Evolutionary conservation across 1,140 invertebrate genomes (phyloP), one percentile per base, ranked within the genome.

Genomic region (Psix sp.): DNA sequence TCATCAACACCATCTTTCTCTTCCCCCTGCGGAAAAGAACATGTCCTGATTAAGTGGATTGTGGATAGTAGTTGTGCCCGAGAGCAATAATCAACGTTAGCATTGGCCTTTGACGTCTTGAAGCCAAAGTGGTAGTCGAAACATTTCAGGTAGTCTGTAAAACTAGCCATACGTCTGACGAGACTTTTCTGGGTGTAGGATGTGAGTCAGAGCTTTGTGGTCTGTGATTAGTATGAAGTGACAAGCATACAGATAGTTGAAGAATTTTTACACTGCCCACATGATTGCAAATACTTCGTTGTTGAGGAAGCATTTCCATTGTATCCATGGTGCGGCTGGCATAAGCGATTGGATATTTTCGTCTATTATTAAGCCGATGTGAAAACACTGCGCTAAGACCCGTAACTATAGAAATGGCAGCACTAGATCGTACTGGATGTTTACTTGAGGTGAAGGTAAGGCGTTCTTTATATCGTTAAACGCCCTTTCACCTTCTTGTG

Each of bases 241-340:
- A n/a, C n/a, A n/a, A 5, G 85, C 87, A 62, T 79, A 87, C 5
- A 88, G 35, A 36, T 84, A 87, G 36, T 85, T 38, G 56, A 85
- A 80, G 73, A 88, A 84, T 42, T 81, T 81, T 20, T 79, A 52
- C n/a, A n/a, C n/a, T n/a, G n/a, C n/a, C n/a, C n/a, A n/a, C n/a
- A n/a, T n/a, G n/a, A n/a, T n/a, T n/a, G n/a, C n/a, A n/a, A 89
- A 54, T 0, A 82, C 86, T 63, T 90, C 87, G 56, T 84, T 87
- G 33, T 89, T 83, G 14, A 89, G 84, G 1, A 78, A 57, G 57
- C 89, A 90, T 24, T 49, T 89, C 83, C 1, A 79, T 68, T 1
- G 49, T 17, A 9, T 38, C 1, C 38, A 60, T 68, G 5, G 88
- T 80, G 17, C 80, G 39, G 5, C 77, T 82, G 7, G 79, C 79